Evolutionary conservation across 2,797 vertebrate genomes (phyloP), one percentile per base, ranked within the genome.

Genomic region (Tinamus major): DNA sequence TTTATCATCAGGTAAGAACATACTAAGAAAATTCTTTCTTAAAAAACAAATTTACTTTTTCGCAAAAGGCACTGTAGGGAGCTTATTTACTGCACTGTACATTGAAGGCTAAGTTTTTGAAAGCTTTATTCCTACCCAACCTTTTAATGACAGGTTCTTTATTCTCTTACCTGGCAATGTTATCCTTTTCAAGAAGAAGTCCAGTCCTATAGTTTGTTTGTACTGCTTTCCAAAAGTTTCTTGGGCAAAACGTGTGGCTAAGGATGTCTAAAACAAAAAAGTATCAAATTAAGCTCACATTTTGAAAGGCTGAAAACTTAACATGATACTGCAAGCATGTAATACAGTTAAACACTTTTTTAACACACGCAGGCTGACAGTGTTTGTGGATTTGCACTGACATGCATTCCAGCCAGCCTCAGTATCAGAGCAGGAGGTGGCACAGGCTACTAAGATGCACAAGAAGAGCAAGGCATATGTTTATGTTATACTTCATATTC

Each of bases 111-210:
- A 29, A 86, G 53, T 81, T 80, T 81, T 68, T 94, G 4, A 44
- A 90, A 89, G 48, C 49, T 61, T 79, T 87, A 41, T 23, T 77
- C 70, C 63, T 77, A 67, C 39, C 48, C 70, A 77, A 15, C 18
- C 48, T 87, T 69, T 89, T 85, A 79, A 59, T 89, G 86, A 95
- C 92, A 65, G 42, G 64, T 27, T 56, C 91, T 92, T 94, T 76
- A 92, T 91, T 95, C 79, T 98, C 98, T 99, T 98, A 99, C 99
- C 99, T 99, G 99, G 99, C 97, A 99, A 97, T 74, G 98, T 98
- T 98, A 99, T 99, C 97, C 99, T 99, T 98, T 98, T 99, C 98
- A 99, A 98, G 98, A 99, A 99, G 98, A 99, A 99, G 98, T 99
- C 99, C 98, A 99, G 98, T 97, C 99, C 99, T 93, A 99, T 98